phyloP scores from a whole-genome alignment of 2,113 vertebrate genomes.

The Mirounga angustirostris region DNA sequence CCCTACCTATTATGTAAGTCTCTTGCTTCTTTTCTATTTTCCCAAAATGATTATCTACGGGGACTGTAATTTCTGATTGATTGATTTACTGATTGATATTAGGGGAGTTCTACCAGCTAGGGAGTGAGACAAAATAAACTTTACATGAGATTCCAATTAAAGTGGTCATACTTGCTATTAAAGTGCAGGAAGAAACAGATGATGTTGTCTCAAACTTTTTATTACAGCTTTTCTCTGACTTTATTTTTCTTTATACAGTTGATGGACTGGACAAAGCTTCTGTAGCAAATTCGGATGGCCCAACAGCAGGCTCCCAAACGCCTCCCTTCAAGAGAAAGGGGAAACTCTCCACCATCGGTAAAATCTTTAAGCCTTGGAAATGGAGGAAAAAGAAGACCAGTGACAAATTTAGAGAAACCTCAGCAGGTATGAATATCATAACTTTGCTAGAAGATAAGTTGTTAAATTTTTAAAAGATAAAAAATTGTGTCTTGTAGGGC shows the following conservation, averaged over 20 bases:
- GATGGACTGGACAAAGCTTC: slow-evolving; percentile 97
- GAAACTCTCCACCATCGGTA: slow-evolving; percentile 95
- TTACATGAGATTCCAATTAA: background rate
- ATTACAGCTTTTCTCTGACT: slow-evolving; percentile 66
- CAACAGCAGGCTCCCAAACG: slow-evolving; percentile 92
- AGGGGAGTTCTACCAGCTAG: background rate
- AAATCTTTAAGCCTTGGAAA: slow-evolving; percentile 99
- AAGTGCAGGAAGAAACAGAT: background rate
- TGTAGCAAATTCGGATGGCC: slow-evolving; percentile 94
- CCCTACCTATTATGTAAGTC: slow-evolving; percentile 27
- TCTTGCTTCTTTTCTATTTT: slow-evolving; percentile 9
- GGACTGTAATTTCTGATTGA: background rate
- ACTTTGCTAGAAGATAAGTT: background rate
- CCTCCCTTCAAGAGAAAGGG: slow-evolving; percentile 95
- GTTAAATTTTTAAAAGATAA: background rate
- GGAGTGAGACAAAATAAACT: slow-evolving; percentile 29
- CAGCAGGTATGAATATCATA: slow-evolving; percentile 91
- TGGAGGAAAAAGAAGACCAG: slow-evolving; percentile 99
- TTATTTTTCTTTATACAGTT: slow-evolving; percentile 87
- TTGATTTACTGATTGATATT: slow-evolving; percentile 23
- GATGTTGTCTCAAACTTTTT: background rate
- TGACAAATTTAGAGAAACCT: slow-evolving; percentile 98
- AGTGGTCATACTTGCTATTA: background rate
- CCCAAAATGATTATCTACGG: background rate
- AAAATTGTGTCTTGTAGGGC: background rate